Conservation (phyloP, 2,888 invertebrate species). For the Cinara cedri region DNA sequence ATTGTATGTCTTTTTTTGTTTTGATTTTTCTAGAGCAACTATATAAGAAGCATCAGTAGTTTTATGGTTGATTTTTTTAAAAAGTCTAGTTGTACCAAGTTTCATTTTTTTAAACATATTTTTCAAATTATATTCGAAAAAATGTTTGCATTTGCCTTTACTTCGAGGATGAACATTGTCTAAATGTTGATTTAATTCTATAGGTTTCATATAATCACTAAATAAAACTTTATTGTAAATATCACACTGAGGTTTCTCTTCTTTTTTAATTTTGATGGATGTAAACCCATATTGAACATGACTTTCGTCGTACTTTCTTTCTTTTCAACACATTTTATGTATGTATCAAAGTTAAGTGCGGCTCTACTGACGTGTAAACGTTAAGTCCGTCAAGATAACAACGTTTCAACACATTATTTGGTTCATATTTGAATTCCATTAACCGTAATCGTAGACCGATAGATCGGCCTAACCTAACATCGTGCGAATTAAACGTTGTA, state of each 20-base stretch:
- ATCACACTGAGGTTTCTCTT: constrained; percentile 1
- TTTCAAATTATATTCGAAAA: not conserved
- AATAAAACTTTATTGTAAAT: constrained; percentile 10
- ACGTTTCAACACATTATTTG: too few relatives aligned
- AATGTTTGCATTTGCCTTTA: not conserved
- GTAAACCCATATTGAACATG: constrained; percentile 9
- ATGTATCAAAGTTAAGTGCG: not conserved
- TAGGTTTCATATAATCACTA: constrained; percentile 3
- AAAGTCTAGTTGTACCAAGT: not conserved
- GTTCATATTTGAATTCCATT: constrained; percentile 14
- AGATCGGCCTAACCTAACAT: too few relatives aligned
- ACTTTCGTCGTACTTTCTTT: constrained; percentile 5
- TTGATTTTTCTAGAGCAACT: constrained; percentile 16
- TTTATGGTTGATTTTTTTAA: constrained; percentile 8
- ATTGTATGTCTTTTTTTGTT: too few relatives aligned
- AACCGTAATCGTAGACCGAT: not conserved
- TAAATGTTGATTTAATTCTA: constrained; percentile 1
- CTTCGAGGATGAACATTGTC: not conserved
- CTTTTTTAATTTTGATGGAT: constrained; percentile 7
- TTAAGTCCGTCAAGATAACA: not conserved
- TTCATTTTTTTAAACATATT: constrained; percentile 12
- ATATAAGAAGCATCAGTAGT: constrained; percentile 15
- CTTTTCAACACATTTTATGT: not conserved
- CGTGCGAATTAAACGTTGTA: too few relatives aligned
- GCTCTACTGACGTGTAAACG: constrained; percentile 14